These are phyloP conservation scores for Polia nebulosa DNA, from an alignment of 2,888 invertebrate species.

Conservation along the genomic window DNA sequence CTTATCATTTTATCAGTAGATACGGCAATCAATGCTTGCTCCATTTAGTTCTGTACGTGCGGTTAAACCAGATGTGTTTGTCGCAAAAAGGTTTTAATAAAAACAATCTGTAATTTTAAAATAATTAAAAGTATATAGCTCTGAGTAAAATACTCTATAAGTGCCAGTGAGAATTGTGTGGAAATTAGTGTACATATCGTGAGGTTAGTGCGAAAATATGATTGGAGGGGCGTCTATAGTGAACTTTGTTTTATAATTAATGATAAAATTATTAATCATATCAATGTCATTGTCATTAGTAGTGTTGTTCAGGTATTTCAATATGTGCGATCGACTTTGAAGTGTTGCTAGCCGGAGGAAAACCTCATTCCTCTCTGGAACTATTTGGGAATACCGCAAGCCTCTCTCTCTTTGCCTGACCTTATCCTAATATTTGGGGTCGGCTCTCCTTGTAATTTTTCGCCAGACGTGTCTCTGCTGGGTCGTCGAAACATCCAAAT, in stretches of 20 bases:
- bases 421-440: no score
- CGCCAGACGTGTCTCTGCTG: no score
- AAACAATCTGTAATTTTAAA: neutral
- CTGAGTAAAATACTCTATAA: fast-evolving
- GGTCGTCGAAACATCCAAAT: no score
- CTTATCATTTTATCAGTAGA: constrained; percentile 50
- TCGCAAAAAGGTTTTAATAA: neutral
- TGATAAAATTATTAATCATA: constrained; percentile 28
- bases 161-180: constrained; percentile 2
- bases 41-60: constrained; percentile 34
- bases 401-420: no score
- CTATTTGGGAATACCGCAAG: no score
- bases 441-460: no score
- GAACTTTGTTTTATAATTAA: constrained; percentile 13
- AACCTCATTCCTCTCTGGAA: no score
- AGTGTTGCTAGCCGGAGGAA: no score
- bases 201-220: neutral
- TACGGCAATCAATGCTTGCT: constrained; percentile 32
- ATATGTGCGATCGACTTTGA: neutral
- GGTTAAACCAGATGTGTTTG: constrained; percentile 5
- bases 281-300: constrained; percentile 23
- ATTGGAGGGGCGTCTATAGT: neutral
- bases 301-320: neutral
- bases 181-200: neutral
- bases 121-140: neutral